phyloP scores from a whole-genome alignment of 2,113 vertebrate genomes.

The Neodon shergylaensis region DNA sequence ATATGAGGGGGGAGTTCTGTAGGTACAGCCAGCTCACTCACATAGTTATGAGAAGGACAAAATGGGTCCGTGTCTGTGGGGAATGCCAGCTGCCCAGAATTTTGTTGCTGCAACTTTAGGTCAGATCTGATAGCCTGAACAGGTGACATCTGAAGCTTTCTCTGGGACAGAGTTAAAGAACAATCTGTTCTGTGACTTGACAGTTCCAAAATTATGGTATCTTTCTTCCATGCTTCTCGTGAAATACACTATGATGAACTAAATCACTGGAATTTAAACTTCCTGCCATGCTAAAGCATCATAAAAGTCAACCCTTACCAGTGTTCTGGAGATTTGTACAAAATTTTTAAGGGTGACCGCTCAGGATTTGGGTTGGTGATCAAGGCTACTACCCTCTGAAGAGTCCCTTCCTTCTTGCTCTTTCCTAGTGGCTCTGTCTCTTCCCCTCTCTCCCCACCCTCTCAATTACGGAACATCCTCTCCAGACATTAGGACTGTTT shows the following conservation, averaged over 20 bases:
- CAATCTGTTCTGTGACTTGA: background rate
- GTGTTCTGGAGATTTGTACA: background rate
- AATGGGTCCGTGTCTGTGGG: background rate
- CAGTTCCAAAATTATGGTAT: background rate
- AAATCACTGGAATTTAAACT: background rate
- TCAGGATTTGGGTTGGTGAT: background rate
- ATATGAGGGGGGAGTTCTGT: background rate
- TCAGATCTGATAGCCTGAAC: background rate
- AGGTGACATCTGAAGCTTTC: background rate
- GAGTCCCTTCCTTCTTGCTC: too few relatives aligned
- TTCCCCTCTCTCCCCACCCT: too few relatives aligned
- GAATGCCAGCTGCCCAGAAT: background rate
- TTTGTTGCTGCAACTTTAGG: background rate
- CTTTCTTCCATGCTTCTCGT: background rate
- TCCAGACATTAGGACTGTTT: background rate
- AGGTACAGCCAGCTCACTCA: background rate
- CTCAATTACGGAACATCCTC: background rate
- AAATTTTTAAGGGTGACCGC: background rate
- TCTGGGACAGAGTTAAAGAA: background rate
- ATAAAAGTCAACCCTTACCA: background rate
- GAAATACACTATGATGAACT: background rate
- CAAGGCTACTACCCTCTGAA: background rate
- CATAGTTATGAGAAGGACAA: background rate
- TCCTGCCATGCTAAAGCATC: background rate
- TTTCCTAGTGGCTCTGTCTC: background rate